Conservation (phyloP, 2,888 invertebrate genomes). For the Apamea anceps region DNA sequence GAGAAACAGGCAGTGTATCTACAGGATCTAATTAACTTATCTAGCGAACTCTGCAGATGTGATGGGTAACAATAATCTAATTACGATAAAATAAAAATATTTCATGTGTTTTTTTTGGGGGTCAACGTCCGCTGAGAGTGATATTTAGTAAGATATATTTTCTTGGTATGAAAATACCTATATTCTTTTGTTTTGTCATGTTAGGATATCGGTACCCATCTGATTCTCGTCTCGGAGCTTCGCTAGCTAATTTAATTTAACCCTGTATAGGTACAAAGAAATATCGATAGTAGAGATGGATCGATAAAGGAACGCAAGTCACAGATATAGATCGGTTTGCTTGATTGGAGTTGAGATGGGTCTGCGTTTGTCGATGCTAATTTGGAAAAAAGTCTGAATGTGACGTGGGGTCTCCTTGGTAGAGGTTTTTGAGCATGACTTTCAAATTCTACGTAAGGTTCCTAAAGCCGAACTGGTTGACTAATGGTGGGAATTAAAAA, state of each 20-base stretch:
- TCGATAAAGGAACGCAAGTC: constrained; percentile 71
- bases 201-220: too few species aligned
- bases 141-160: neutral
- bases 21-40: neutral
- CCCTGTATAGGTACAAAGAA: constrained; percentile 44
- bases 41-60: neutral
- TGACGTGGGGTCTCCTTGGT: constrained; percentile 7
- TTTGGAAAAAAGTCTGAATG: constrained; percentile 36
- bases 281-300: constrained; percentile 68
- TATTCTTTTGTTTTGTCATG: neutral
- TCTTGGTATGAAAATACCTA: neutral
- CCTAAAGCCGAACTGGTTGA: neutral
- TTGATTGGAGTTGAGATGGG: constrained; percentile 65
- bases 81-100: neutral
- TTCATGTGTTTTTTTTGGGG: neutral
- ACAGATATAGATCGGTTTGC: constrained; percentile 67
- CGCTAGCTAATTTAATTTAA: too few species aligned
- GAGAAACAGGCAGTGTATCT: constrained; percentile 65
- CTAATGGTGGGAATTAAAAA: neutral
- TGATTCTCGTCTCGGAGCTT: too few species aligned
- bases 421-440: constrained; percentile 32
- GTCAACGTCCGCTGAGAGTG: neutral
- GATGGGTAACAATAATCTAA: neutral
- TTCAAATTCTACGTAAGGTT: neutral
- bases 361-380: constrained; percentile 57